Percentiles rank a stretch among this genome's conserved stretches.
Conservation (phyloP, 2,113 vertebrate genomes). For the Caracal caracal region DNA sequence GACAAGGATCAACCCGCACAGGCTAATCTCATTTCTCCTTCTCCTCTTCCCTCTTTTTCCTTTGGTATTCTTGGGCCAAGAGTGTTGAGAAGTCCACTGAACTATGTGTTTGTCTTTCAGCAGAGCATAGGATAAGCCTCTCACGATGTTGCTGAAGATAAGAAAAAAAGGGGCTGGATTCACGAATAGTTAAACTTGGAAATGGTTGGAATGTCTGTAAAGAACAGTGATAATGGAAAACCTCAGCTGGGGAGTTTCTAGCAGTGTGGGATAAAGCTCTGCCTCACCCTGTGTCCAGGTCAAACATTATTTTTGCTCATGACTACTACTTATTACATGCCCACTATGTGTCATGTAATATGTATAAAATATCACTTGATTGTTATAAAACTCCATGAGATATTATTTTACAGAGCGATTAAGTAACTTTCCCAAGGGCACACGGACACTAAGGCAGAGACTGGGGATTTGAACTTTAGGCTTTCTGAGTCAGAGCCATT, state of each 20-base stretch:
- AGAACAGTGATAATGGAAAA: not conserved
- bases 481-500: not conserved
- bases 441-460: not conserved
- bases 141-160: not conserved
- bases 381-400: not conserved
- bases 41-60: not conserved
- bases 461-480: not conserved
- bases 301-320: not conserved
- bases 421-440: not conserved
- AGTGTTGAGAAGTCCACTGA: not conserved
- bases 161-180: not conserved
- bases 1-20: not conserved
- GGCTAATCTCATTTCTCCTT: accelerated
- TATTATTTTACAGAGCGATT: not conserved
- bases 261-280: not conserved
- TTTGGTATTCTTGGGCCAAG: not conserved
- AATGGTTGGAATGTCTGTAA: not conserved
- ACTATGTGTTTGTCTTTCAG: not conserved
- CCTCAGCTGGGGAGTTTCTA: not conserved
- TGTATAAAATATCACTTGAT: not conserved
- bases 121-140: not conserved
- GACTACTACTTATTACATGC: not conserved
- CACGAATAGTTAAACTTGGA: not conserved
- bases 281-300: not conserved
- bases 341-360: not conserved